Conservation (phyloP, 2,888 invertebrate genomes). For the Melitaea athalia region DNA sequence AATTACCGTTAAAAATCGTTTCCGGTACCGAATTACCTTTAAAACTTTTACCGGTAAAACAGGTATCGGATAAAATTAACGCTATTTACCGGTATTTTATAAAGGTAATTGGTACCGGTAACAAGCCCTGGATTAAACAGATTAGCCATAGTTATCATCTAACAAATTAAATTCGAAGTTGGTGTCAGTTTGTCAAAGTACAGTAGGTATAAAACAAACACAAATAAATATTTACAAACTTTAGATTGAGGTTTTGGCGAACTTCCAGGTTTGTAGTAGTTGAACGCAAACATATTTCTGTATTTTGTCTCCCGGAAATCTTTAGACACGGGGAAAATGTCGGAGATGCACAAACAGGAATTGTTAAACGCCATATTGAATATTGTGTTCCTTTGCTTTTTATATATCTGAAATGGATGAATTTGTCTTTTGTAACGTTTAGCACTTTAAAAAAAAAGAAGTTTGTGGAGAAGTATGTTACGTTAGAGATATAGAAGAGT, state of each 20-base stretch:
- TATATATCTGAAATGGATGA: too few relatives aligned
- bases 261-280: slow-evolving; percentile 56
- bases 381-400: not conserved
- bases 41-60: too few relatives aligned
- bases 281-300: slow-evolving; percentile 41
- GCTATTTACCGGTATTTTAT: too few relatives aligned
- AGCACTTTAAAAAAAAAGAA: too few relatives aligned
- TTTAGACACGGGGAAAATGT: not conserved
- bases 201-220: slow-evolving; percentile 30
- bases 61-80: too few relatives aligned
- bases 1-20: too few relatives aligned
- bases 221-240: slow-evolving; percentile 40
- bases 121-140: too few relatives aligned
- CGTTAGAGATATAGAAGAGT: too few relatives aligned
- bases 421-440: too few relatives aligned
- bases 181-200: slow-evolving; percentile 23
- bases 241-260: slow-evolving; percentile 62
- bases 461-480: too few relatives aligned
- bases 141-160: not conserved
- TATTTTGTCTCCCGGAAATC: slow-evolving; percentile 13
- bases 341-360: not conserved
- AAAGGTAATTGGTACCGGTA: too few relatives aligned
- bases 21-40: too few relatives aligned
- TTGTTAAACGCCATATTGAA: not conserved
- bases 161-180: slow-evolving; percentile 12